A percentile compares a stretch with the other conserved stretches of the same genome.
These are phyloP conservation scores for Octodon degus DNA, from an alignment of 2,113 vertebrate species.

Conservation along the genomic window DNA sequence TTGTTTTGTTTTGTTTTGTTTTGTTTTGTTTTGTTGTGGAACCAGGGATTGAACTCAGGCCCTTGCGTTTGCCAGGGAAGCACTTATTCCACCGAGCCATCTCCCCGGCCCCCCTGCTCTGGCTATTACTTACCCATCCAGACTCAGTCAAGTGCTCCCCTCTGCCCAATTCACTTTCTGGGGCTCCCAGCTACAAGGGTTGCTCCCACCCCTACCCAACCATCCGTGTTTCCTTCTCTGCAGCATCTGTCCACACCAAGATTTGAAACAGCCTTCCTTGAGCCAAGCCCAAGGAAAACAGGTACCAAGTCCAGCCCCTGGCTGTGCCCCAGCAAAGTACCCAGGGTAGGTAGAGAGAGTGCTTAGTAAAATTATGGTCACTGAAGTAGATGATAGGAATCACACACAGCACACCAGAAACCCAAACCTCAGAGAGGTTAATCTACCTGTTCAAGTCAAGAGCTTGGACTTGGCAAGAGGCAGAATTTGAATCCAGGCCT, in stretches of 20 bases:
- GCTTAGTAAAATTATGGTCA: not conserved
- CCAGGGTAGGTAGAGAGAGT: not conserved
- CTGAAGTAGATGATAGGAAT: not conserved
- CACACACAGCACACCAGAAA: not conserved
- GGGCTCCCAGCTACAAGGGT: not conserved
- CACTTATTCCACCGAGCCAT: no score
- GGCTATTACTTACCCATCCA: not conserved
- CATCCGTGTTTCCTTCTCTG: not conserved
- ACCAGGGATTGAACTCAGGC: no score
- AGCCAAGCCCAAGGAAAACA: not conserved
- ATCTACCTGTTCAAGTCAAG: not conserved
- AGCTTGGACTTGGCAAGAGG: not conserved
- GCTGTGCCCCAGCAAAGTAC: not conserved
- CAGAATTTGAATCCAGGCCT: not conserved
- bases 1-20: no score
- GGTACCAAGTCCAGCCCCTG: not conserved
- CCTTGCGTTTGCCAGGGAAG: no score
- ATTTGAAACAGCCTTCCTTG: not conserved
- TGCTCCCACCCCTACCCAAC: not conserved
- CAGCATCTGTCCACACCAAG: not conserved
- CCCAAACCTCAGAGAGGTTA: not conserved
- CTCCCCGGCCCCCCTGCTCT: no score
- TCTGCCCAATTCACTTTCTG: not conserved
- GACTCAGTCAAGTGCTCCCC: not conserved
- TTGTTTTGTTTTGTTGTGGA: no score